phyloP scores from a whole-genome alignment of 1,140 invertebrate genomes.

The Himalopsyche phryganea region DNA sequence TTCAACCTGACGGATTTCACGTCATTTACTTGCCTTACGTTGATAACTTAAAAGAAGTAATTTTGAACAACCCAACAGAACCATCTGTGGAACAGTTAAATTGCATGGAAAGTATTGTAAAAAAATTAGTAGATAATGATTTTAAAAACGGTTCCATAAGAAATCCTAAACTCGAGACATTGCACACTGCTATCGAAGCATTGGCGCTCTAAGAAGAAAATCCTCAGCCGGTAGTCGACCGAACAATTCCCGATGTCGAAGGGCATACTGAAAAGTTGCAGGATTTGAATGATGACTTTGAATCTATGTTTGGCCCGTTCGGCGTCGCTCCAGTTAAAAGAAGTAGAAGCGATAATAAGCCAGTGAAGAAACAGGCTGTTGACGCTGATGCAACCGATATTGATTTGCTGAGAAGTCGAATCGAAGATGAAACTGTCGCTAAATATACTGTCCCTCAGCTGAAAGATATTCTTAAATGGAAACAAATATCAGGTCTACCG shows the following conservation, averaged over 20 bases:
- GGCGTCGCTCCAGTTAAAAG: slow-evolving; percentile 21
- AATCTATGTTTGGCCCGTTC: slow-evolving; percentile 13
- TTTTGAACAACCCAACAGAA: neutral
- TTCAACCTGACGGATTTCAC: slow-evolving; percentile 31
- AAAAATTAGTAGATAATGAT: slow-evolving; percentile 21
- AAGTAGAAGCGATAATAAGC: slow-evolving; percentile 8
- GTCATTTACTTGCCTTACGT: slow-evolving; percentile 27
- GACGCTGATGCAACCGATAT: slow-evolving; percentile 6
- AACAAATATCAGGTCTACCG: slow-evolving; percentile 7
- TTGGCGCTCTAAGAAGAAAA: slow-evolving; percentile 22
- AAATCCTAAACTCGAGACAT: slow-evolving; percentile 29
- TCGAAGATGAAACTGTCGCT: slow-evolving; percentile 3
- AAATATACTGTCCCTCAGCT: slow-evolving; percentile 26
- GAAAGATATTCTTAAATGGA: slow-evolving; percentile 26
- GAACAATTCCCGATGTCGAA: slow-evolving; percentile 24
- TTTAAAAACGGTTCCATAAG: slow-evolving; percentile 17
- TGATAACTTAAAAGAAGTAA: slow-evolving; percentile 25
- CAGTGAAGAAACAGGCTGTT: neutral
- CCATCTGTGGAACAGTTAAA: slow-evolving; percentile 17
- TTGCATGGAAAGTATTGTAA: slow-evolving; percentile 25
- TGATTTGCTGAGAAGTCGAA: slow-evolving; percentile 14
- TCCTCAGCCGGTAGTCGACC: slow-evolving; percentile 11
- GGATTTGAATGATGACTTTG: slow-evolving; percentile 4
- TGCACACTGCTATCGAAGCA: slow-evolving; percentile 28
- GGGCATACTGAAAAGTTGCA: slow-evolving; percentile 14